Base-by-base conservation (phyloP, 2,888 invertebrate genomes). In the Parthenolecanium corni region DNA sequence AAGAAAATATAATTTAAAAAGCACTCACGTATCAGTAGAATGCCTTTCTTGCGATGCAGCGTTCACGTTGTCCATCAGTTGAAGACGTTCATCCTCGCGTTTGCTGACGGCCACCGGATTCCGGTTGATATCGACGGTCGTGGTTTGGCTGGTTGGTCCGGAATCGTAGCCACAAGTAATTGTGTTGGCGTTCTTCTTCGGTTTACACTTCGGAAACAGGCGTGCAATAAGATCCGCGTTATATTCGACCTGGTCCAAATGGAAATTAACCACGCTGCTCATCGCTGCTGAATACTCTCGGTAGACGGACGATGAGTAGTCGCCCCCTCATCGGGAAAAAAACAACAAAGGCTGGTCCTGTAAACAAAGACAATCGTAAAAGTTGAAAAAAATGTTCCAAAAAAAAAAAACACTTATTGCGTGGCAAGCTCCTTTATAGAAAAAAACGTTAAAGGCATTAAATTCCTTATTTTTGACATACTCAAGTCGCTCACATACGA, bases 261-360 rank as follows among this genome's bases (percentile, higher is more conserved):
- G 63, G 54, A 63, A 47, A 44, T 53, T 63, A 46, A 63, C 63
- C 53, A 63, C 42, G 36, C 63, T 63, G 63, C 53, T 63, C 63
- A 63, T 63, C 61, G 61, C 61, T 61, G 38, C 23, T 61, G 40
- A 49, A 51, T 61, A 49, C 36, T 57, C 46, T 57, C 25, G 44
- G 46, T 18, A 57, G 57, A 51, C 36, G 49, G 61, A 61, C 36
- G 49, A n/a, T n/a, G n/a, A n/a, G n/a, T n/a, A 61, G 49, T 51
- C 61, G 61, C 61, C 61, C 61, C 61, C 51, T 61, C 61, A 61
- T 61, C 21, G 49, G 61, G 61, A 61, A 49, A 40, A 12, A 38
- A 36, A 31, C 5, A 49, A 49, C 38, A 21, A 38, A 36, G 31
- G 36, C 51, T 36, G 51, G 51, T 51, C 61, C 61, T 61, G 61